Evolutionary conservation across 2,797 vertebrate genomes (phyloP).

Genomic region (Octomys mimax): DNA sequence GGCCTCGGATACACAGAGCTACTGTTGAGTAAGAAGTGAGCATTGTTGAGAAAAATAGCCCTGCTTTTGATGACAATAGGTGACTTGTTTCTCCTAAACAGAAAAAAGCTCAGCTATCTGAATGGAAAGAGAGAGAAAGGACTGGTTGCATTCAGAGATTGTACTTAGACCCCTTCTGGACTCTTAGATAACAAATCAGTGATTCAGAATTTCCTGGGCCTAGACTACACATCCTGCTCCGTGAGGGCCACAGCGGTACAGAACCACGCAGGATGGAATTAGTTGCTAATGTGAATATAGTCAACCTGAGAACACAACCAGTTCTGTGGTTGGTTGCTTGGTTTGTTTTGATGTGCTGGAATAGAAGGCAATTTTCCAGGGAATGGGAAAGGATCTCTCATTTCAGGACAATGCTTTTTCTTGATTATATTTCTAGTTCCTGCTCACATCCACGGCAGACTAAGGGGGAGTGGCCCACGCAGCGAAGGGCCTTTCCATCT

Average conservation of each 20-base stretch:
- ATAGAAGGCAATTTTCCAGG: background rate
- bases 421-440: background rate
- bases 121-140: background rate
- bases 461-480: background rate
- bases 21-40: background rate
- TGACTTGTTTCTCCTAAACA: background rate
- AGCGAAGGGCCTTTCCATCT: background rate
- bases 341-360: background rate
- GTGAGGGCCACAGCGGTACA: background rate
- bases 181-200: background rate
- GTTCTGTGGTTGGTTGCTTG: background rate
- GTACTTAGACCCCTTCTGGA: background rate
- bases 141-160: background rate
- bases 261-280: background rate
- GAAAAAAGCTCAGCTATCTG: background rate
- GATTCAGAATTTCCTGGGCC: background rate
- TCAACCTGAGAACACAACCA: slow-evolving; percentile 29
- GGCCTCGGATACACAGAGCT: background rate
- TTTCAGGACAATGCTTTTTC: background rate
- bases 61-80: background rate
- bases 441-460: background rate
- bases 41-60: background rate
- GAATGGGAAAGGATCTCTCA: background rate
- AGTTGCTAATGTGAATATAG: background rate
- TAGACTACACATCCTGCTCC: background rate